Evolutionary conservation across 2,888 invertebrate species (phyloP).

Genomic region (Kuschelorhynchus macadamiae): DNA sequence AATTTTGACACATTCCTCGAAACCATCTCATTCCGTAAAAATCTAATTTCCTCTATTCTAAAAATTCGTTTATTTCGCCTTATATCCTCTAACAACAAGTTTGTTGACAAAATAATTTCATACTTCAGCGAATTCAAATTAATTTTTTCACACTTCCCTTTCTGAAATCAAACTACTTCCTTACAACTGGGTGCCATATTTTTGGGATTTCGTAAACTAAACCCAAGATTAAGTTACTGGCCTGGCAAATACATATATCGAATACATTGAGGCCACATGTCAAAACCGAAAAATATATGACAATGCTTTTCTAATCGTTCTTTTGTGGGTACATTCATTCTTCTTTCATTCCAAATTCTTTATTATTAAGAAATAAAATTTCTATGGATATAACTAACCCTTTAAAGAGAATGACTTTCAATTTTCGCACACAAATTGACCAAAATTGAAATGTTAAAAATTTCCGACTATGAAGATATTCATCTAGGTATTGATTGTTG

Average conservation of each 20-base stretch:
- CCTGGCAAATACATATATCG: constrained; percentile 16
- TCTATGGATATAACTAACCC: constrained; percentile 38
- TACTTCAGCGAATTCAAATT: constrained; percentile 44
- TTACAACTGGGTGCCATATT: constrained; percentile 36
- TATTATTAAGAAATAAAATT: constrained; percentile 34
- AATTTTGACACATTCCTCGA: too few relatives aligned
- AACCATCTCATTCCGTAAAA: background rate
- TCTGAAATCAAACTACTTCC: constrained; percentile 32
- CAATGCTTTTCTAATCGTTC: constrained; percentile 56
- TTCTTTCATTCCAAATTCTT: constrained; percentile 30
- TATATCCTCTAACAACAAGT: constrained; percentile 5
- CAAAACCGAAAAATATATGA: constrained; percentile 49
- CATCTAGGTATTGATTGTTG: constrained; percentile 41
- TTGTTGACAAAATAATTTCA: constrained; percentile 51
- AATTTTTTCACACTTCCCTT: constrained; percentile 41
- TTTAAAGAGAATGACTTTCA: constrained; percentile 45
- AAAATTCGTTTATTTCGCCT: background rate
- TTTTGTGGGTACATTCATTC: constrained; percentile 39
- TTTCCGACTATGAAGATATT: constrained; percentile 37
- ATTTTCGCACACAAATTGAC: constrained; percentile 28
- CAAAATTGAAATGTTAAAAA: constrained; percentile 37
- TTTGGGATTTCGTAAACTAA: constrained; percentile 28
- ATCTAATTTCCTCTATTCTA: background rate
- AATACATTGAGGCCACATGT: constrained; percentile 47
- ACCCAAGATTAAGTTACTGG: constrained; percentile 41